Evolutionary conservation across 2,888 invertebrate species (phyloP).

Genomic region (Pterobdella sp.): DNA sequence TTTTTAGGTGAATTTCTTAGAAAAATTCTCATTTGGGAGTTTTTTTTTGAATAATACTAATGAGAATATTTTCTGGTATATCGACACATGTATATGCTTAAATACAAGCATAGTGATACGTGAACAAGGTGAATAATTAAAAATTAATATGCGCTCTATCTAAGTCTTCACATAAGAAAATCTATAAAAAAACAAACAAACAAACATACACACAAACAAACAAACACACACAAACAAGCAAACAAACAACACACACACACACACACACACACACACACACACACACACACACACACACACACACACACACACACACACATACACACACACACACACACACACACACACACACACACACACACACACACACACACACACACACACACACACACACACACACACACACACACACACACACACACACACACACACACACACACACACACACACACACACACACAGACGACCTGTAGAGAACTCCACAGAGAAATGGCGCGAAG

Average conservation of each 20-base stretch:
- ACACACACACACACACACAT: background rate
- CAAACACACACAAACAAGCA: constrained; percentile 2
- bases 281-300: constrained; percentile 6
- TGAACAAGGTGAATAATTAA: too few relatives aligned
- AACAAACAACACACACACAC: background rate
- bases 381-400: background rate
- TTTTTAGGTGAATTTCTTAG: too few relatives aligned
- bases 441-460: constrained; percentile 16
- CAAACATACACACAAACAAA: constrained; percentile 4
- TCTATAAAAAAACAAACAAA: background rate
- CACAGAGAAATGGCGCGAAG: background rate
- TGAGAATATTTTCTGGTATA: too few relatives aligned
- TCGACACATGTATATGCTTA: too few relatives aligned
- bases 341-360: background rate
- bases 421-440: constrained; percentile 5
- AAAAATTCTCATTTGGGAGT: too few relatives aligned
- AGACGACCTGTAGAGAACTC: background rate
- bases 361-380: background rate
- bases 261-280: background rate
- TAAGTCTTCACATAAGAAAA: too few relatives aligned
- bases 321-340: background rate
- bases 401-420: background rate
- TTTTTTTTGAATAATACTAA: too few relatives aligned
- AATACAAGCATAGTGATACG: too few relatives aligned
- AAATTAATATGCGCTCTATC: too few relatives aligned